phyloP scores from a whole-genome alignment of 2,888 invertebrate species.

The Lamellibrachia satsuma region DNA sequence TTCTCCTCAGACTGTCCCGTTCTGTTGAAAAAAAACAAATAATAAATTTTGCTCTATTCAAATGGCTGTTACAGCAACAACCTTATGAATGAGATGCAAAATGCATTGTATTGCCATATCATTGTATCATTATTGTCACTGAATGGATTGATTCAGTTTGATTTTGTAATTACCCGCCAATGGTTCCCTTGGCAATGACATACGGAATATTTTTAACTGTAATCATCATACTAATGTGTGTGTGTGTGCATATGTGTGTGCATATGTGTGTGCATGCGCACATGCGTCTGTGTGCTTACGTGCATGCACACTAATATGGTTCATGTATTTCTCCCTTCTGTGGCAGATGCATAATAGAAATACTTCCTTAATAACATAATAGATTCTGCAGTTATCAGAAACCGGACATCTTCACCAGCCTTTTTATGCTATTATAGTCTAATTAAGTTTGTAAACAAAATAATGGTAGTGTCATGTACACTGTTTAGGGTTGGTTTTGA shows the following conservation, averaged over 20 bases:
- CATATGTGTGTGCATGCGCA: neutral
- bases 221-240: neutral
- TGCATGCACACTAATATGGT: neutral
- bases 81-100: neutral
- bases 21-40: neutral
- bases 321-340: neutral
- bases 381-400: neutral
- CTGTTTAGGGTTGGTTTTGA: neutral
- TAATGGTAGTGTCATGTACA: neutral
- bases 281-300: neutral
- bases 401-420: neutral
- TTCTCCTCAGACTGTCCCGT: neutral
- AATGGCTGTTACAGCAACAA: slow-evolving; percentile 3
- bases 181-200: neutral
- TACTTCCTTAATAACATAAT: neutral
- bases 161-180: neutral
- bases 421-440: neutral
- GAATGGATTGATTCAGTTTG: neutral
- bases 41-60: neutral
- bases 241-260: neutral
- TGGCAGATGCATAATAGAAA: neutral
- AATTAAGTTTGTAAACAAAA: neutral
- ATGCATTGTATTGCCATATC: neutral
- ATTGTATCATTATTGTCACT: neutral
- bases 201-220: neutral